Conservation (phyloP, 2,113 vertebrate genomes). For the Gnathonemus longibarbis region DNA sequence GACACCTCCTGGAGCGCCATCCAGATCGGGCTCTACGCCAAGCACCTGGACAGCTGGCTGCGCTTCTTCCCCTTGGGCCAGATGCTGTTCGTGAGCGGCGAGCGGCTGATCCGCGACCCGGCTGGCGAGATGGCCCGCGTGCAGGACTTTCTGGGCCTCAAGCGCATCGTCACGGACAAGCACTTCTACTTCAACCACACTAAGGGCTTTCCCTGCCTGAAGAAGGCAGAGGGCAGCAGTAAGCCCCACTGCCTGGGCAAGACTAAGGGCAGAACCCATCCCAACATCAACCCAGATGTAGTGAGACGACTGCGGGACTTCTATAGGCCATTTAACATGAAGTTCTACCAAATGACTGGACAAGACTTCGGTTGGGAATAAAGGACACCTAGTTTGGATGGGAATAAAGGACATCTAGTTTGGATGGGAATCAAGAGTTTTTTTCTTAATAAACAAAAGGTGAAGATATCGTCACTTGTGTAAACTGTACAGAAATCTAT, state of each 20-base stretch:
- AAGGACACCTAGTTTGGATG: slow-evolving; percentile 24
- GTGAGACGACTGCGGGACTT: slow-evolving; percentile 79
- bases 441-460: not conserved
- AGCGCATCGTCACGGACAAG: slow-evolving; percentile 75
- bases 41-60: slow-evolving; percentile 87
- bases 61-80: slow-evolving; percentile 75
- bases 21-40: slow-evolving; percentile 84
- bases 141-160: slow-evolving; percentile 88
- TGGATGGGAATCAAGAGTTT: not conserved
- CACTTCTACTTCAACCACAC: slow-evolving; percentile 94
- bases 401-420: slow-evolving; percentile 26
- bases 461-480: slow-evolving; percentile 13
- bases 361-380: slow-evolving; percentile 92
- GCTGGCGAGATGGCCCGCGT: slow-evolving; percentile 81
- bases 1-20: slow-evolving; percentile 87
- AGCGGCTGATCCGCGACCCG: slow-evolving; percentile 80
- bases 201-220: slow-evolving; percentile 93
- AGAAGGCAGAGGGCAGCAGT: slow-evolving; percentile 77
- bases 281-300: slow-evolving; percentile 65
- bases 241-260: slow-evolving; percentile 82
- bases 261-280: slow-evolving; percentile 86
- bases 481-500: slow-evolving; percentile 17
- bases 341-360: slow-evolving; percentile 90
- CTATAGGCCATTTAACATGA: slow-evolving; percentile 84
- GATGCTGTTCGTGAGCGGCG: slow-evolving; percentile 85